Evolutionary conservation across 2,888 invertebrate genomes (phyloP).

Genomic region (Meiosimyza platycephala): DNA sequence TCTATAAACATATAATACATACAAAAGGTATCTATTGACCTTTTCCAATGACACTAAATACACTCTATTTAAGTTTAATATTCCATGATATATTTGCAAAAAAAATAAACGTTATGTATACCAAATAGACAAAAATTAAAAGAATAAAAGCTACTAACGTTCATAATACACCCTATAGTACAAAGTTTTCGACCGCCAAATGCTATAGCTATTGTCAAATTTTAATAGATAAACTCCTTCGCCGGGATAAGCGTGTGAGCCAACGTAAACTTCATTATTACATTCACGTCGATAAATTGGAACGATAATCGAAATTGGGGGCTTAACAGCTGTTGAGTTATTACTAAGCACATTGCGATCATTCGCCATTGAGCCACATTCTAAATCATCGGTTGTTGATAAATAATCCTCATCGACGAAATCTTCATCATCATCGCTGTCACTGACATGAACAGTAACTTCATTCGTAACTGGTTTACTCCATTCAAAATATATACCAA

Average conservation of each 20-base stretch:
- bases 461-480: constrained; percentile 86
- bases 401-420: constrained; percentile 68
- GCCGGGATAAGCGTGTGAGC: constrained; percentile 96
- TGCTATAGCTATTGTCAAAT: constrained; percentile 98
- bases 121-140: not conserved
- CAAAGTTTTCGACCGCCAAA: constrained; percentile 98
- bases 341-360: constrained; percentile 53
- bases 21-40: no score
- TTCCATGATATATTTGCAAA: no score
- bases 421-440: constrained; percentile 84
- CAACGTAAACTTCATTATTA: constrained; percentile 97
- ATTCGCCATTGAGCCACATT: constrained; percentile 69
- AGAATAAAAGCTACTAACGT: constrained; percentile 67
- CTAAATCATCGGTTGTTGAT: constrained; percentile 72
- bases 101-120: no score
- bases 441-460: constrained; percentile 92
- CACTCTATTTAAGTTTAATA: no score
- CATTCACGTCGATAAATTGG: constrained; percentile 97
- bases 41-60: not conserved
- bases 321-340: constrained; percentile 47
- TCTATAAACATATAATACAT: no score
- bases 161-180: constrained; percentile 99
- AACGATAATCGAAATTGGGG: constrained; percentile 82
- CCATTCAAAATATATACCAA: constrained; percentile 99
- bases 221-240: constrained; percentile 97